These are phyloP conservation scores for Tinea semifulvella DNA, from an alignment of 2,888 invertebrate species.

Conservation along the genomic window DNA sequence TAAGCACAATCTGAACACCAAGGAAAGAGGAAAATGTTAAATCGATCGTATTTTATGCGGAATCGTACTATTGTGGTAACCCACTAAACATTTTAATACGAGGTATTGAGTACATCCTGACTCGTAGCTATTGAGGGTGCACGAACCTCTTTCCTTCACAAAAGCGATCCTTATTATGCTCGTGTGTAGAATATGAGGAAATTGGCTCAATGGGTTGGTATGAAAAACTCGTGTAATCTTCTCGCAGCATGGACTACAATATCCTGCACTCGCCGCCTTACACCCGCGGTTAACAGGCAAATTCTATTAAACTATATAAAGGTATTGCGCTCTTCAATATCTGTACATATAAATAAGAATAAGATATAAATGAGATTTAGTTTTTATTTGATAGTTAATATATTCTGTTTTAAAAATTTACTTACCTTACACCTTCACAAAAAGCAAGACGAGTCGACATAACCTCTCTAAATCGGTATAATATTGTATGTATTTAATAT, in stretches of 20 bases:
- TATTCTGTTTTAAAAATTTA: too few species aligned
- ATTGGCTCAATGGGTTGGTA: conserved; percentile 64
- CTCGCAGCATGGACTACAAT: conserved; percentile 49
- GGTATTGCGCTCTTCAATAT: background rate
- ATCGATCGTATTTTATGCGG: conserved; percentile 3
- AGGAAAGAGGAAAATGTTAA: conserved; percentile 8
- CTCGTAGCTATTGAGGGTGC: conserved; percentile 51
- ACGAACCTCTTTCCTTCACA: conserved; percentile 58
- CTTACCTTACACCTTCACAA: too few species aligned
- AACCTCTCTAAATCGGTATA: too few species aligned
- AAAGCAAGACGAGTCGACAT: too few species aligned
- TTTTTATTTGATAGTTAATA: too few species aligned
- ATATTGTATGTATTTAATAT: too few species aligned
- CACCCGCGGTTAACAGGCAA: background rate
- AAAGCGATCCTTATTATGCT: conserved; percentile 62
- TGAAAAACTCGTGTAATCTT: conserved; percentile 63
- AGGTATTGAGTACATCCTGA: conserved; percentile 6
- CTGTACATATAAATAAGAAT: conserved; percentile 1
- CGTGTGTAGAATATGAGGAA: conserved; percentile 61
- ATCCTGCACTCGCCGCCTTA: conserved; percentile 38
- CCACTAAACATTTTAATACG: conserved; percentile 12
- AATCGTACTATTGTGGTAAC: conserved; percentile 2
- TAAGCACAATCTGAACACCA: too few species aligned
- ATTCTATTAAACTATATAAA: conserved; percentile 8
- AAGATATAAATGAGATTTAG: too few species aligned